Base-by-base conservation (phyloP, 2,797 vertebrate genomes). In the Pangasius larnaudii region DNA sequence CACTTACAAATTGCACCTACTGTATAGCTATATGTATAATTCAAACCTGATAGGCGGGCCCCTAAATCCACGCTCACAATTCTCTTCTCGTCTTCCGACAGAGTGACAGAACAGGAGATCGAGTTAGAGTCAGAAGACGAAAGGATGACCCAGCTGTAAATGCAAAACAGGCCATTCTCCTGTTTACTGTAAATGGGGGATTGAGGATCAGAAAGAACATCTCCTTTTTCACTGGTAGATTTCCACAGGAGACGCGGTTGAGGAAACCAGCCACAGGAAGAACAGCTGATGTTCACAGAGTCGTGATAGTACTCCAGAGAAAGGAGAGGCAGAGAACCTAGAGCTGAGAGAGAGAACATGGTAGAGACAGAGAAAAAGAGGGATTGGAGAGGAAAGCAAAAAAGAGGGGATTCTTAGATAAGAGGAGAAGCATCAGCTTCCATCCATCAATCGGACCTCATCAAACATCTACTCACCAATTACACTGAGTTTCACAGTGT, bases 181-280 rank as follows among this genome's bases (percentile, higher is more conserved):
- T 85, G 33, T 42, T 75, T 9, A 46, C 7, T 75, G 71, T 85
- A 85, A 42, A 46, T 42, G 33, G 8, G 24, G 24, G 84, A 33
- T 11, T 22, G 71, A n/a, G 36, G 27, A 46, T 22, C 5, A 46
- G 36, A 42, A 85, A 30, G 36, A 22, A 4, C 1, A 61, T 69
- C 65, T 71, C 65, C 49, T 51, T 81, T 63, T 14, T 79, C 77
- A 36, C 46, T 75, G 22, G 69, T n/a, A 46, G 14, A 42, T 30
- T 72, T 75, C 84, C 84, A 85, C 11, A 59, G 8, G 53, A 85
- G 56, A 9, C 33, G 42, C 0, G 84, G 84, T 61, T 33, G 3
- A 30, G 95, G 95, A 83, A 89, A 82, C 95, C 95, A 96, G 24
- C 95, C 93, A n/a, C 89, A 86, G 85, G 95, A 94, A 69, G 89